Base-by-base conservation (phyloP, 2,113 vertebrate genomes). In the Dicaeum eximium region DNA sequence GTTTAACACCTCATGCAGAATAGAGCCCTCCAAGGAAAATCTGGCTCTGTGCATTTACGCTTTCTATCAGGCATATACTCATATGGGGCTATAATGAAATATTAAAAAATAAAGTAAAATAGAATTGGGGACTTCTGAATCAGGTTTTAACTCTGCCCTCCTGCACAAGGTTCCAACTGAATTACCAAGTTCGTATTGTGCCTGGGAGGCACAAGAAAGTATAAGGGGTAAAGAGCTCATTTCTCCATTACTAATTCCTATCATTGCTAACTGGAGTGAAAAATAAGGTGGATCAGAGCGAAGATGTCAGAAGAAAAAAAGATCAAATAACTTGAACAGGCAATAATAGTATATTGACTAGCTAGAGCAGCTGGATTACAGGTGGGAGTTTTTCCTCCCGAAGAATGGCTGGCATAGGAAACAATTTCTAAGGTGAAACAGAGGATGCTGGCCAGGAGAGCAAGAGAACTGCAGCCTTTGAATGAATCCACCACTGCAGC, bases 41-140 rank as follows among this genome's bases (percentile, higher is more conserved):
- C 44, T 88, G 71, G 51, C 44, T 91, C 33, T 9, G 3, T 57
- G 61, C 57, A 89, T 65, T 95, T 61, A 85, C 0, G 0, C 87
- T 95, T 94, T 73, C 87, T 94, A 85, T 95, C 87, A 89, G 74
- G 54, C 70, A 83, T 37, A 44, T 47, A 70, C 22, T 64, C 81
- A 74, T 83, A 62, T 42, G 37, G 71, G 56, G 37, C 79, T 83
- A 40, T 51, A 94, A 92, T 51, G 62, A 91, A 85, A 90, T 31
- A n/a, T 82, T 92, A 81, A 86, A 93, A 94, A 86, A 86, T 71
- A 81, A 88, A 88, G 57, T 64, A 87, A 93, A 94, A 95, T 82
- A 89, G 91, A 95, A 91, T 45, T 45, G 47, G 50, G 19, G 62
- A 77, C 62, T 93, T 87, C 65, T 67, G 56, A 57, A 54, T 91